These are phyloP conservation scores for Balaeniceps rex DNA, from an alignment of 2,113 vertebrate species.

Conservation along the genomic window DNA sequence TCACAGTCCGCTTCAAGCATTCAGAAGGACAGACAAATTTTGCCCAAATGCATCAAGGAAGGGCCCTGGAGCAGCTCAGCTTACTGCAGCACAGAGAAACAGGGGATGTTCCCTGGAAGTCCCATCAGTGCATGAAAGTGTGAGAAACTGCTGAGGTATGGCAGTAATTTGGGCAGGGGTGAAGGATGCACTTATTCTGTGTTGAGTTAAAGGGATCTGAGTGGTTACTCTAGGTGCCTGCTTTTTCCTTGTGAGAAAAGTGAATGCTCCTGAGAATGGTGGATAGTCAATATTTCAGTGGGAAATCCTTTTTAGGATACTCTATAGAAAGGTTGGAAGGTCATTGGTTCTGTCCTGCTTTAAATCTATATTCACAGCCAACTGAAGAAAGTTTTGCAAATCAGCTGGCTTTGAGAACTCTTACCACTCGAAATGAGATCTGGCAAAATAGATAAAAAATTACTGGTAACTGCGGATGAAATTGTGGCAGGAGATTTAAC, in stretches of 20 bases:
- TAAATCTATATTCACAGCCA: background rate
- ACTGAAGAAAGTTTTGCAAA: background rate
- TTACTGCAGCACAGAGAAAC: background rate
- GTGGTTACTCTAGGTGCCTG: background rate
- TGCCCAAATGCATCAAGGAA: background rate
- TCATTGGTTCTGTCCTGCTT: background rate
- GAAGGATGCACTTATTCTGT: background rate
- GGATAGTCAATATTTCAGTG: background rate
- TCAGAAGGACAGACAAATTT: background rate
- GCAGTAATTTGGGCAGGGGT: background rate
- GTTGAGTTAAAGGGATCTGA: background rate
- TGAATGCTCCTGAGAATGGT: background rate
- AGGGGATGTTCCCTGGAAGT: background rate
- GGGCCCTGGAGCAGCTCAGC: background rate
- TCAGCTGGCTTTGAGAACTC: background rate
- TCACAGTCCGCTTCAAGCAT: background rate
- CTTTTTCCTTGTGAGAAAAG: background rate
- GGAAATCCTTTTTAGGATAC: background rate
- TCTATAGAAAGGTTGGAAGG: background rate
- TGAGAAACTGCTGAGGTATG: background rate
- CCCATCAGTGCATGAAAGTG: background rate
- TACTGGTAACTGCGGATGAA: conserved; percentile 23
- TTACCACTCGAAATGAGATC: background rate
- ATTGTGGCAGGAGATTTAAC: conserved; percentile 32
- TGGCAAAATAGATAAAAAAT: conserved; percentile 38